Evolutionary conservation across 1,140 invertebrate genomes (phyloP), one percentile per base, ranked within the genome.

Genomic region (Hesperophylax magnus): DNA sequence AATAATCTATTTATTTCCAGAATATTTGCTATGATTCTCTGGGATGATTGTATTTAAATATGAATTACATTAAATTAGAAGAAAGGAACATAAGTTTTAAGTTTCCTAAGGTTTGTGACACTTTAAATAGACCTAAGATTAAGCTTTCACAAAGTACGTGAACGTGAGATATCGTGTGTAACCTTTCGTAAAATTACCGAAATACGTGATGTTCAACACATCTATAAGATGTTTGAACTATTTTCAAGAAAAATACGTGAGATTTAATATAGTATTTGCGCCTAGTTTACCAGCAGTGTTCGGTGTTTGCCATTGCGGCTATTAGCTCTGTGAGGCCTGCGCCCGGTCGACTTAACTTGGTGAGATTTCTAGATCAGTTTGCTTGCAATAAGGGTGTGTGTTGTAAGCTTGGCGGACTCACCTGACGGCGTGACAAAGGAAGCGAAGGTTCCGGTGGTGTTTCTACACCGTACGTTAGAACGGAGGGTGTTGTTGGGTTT

Each of bases 391-490:
- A 67, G n/a, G 22, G 63, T 34, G 63, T 67, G 24, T 67, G 20
- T 0, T 9, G 11, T 3, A 7, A 15, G 27, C 1, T 17, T 27
- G 27, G 22, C 11, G 24, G 22, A 67, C 63, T 67, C 31, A 67
- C 63, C 63, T 67, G 63, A 67, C 63, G 63, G 63, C 63, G 63
- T 34, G 63, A 39, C 63, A 39, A 39, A 67, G 63, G 31, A 61
- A 67, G 63, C 63, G 20, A 61, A 14, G 58, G 20, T 18, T 14
- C 18, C 58, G 24, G 58, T 9, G 24, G 2, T 1, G 34, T 47
- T 27, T 27, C 27, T 5, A 14, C 39, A 47, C 39, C 39, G 18
- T 22, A 39, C 63, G 22, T 31, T 67, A 67, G 58, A 61, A 61
- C 18, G 18, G 58, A 31, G 63, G 63, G 63, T 67, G 63, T 67